Evolutionary conservation across 2,797 vertebrate species (phyloP).

Genomic region (Malurus splendens): DNA sequence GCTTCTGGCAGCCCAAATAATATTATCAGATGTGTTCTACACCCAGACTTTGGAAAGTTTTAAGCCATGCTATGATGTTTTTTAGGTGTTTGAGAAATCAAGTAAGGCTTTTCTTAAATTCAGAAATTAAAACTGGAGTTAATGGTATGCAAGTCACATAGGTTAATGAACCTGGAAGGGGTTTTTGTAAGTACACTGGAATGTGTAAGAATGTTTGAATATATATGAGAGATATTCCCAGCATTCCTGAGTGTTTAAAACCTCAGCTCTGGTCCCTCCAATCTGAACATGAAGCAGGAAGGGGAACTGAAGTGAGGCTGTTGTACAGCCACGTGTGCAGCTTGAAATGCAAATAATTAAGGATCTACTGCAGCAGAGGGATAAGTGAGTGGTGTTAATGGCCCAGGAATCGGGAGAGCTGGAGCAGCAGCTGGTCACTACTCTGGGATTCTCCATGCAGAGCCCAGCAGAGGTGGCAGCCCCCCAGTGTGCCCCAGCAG

Average conservation of each 20-base stretch:
- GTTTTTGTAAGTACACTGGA: not conserved
- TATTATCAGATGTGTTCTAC: not conserved
- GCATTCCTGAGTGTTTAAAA: not conserved
- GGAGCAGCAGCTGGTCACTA: not conserved
- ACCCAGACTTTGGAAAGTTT: not conserved
- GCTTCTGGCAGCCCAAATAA: not conserved
- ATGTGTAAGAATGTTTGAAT: not conserved
- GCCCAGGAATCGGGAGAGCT: not conserved
- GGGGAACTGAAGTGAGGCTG: not conserved
- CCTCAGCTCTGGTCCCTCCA: not conserved
- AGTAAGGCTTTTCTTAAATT: not conserved
- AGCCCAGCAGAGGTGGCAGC: not conserved
- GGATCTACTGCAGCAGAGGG: not conserved
- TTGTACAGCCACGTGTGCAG: fast-evolving
- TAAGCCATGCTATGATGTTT: not conserved
- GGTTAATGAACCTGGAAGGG: not conserved
- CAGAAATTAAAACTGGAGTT: not conserved
- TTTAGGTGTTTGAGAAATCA: not conserved
- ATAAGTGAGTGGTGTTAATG: not conserved
- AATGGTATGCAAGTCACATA: not conserved
- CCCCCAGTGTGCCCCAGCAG: not conserved
- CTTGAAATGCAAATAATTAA: not conserved
- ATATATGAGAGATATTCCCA: too few relatives aligned
- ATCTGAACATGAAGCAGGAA: not conserved
- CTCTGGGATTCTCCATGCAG: not conserved